phyloP scores from a whole-genome alignment of 2,113 vertebrate genomes.

The Pheucticus melanocephalus region DNA sequence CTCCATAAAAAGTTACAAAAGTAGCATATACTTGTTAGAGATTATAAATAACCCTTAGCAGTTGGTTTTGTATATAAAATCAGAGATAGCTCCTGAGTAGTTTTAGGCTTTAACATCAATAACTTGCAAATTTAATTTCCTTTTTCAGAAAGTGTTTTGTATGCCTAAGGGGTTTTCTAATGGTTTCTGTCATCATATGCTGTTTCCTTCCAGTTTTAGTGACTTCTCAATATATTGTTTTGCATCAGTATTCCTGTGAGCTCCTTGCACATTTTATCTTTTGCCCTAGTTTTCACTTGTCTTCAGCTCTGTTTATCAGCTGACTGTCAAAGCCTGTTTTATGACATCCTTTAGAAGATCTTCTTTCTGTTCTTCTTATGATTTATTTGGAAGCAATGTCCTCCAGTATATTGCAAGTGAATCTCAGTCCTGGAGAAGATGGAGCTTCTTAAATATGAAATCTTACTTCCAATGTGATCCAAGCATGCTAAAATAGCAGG shows the following conservation, averaged over 20 bases:
- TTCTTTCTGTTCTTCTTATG: neutral
- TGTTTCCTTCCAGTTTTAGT: neutral
- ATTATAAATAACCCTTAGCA: neutral
- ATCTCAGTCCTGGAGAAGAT: neutral
- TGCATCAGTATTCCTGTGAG: neutral
- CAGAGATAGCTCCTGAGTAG: neutral
- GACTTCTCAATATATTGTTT: neutral
- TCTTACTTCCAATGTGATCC: neutral
- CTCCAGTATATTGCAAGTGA: neutral
- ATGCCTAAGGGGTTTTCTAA: constrained; percentile 9
- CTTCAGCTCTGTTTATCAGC: constrained; percentile 8
- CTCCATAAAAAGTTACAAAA: neutral
- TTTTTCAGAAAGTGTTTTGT: neutral
- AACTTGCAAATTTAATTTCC: neutral
- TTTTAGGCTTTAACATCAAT: neutral
- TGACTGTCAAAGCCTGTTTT: constrained; percentile 14
- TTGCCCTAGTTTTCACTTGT: constrained; percentile 9
- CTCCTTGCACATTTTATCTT: neutral
- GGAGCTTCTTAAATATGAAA: neutral
- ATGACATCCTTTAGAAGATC: neutral
- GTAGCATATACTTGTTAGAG: neutral
- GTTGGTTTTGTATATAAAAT: neutral
- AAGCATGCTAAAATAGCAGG: neutral
- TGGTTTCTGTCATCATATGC: neutral
- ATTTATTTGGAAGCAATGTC: neutral